Evolutionary conservation across 2,113 vertebrate species (phyloP), one percentile per base, ranked within the genome.

Genomic region (Piaya cayana): DNA sequence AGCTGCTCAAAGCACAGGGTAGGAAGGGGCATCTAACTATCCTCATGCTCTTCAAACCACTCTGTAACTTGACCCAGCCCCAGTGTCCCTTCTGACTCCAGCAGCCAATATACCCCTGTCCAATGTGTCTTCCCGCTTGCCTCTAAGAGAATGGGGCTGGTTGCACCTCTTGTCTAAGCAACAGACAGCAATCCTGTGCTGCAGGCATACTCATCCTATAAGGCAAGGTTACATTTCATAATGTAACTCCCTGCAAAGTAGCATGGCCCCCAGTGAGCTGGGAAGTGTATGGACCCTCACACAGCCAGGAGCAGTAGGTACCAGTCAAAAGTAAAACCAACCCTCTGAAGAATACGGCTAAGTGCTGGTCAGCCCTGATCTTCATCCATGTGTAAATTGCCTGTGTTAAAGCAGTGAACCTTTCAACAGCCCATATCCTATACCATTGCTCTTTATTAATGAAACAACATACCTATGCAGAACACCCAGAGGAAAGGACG

Each of bases 251-350:
- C 22, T 50, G 19, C n/a, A 68, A 47, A 16, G 30, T 0, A 53
- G 12, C 2, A 5, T 1, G 11, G 22, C 13, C 70, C 12, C 22
- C 1, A 0, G 9, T 1, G 5, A 53, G 55, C 64, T 58, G 72
- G 68, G 53, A 60, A 68, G 50, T 22, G 17, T 60, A 62, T 0
- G 2, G 59, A 26, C 30, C 60, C 2, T 15, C 67, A 39, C 49
- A 2, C 14, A 64, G 30, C 29, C 26, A 60, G 27, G 4, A 82
- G 22, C 11, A 13, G 32, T 1, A 65, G 23, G 29, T 34, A 3
- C 22, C 25, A 92, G 32, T 12, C 67, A 80, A 70, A 67, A 18
- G 27, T 6, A 76, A 86, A 52, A 4, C 19, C 68, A 77, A 20
- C 20, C 55, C 27, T 36, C 30, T 15, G 7, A 55, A 37, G 39